Evolutionary conservation across 2,888 invertebrate species (phyloP).

Genomic region (Chromoteleia sp.): DNA sequence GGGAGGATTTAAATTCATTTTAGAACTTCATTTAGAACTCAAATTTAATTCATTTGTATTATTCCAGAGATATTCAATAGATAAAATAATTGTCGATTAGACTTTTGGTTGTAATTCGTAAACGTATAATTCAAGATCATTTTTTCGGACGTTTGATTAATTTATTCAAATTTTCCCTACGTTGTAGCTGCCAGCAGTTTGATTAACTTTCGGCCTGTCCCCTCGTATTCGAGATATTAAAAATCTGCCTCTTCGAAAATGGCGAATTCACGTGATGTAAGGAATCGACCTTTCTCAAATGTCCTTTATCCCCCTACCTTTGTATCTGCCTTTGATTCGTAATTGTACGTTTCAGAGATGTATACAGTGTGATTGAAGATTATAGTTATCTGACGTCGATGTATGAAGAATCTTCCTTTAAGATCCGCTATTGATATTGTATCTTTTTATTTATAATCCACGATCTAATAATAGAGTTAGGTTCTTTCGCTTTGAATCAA

Average conservation of each 20-base stretch:
- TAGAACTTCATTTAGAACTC: too few species aligned
- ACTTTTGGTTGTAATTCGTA: too few species aligned
- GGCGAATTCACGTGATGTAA: slow-evolving; percentile 31
- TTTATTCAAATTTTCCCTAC: too few species aligned
- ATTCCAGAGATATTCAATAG: too few species aligned
- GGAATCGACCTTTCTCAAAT: slow-evolving; percentile 48
- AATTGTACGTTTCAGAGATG: slow-evolving; percentile 78
- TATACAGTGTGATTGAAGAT: slow-evolving; percentile 81
- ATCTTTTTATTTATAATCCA: slow-evolving; percentile 52
- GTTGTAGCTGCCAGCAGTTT: too few species aligned
- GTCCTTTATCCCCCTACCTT: slow-evolving; percentile 52
- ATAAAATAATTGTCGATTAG: too few species aligned
- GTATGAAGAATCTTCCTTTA: slow-evolving; percentile 54
- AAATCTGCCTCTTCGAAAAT: slow-evolving; percentile 11
- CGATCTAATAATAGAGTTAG: slow-evolving; percentile 57
- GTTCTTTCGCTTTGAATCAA: slow-evolving; percentile 51
- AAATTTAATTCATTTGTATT: too few species aligned
- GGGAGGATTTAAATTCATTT: too few species aligned
- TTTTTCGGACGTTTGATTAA: too few species aligned
- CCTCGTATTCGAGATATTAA: slow-evolving; percentile 5
- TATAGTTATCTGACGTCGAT: slow-evolving; percentile 77
- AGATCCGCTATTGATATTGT: slow-evolving; percentile 53
- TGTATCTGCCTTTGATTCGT: slow-evolving; percentile 76
- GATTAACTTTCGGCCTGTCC: neutral
- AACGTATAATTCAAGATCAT: too few species aligned